phyloP scores from a whole-genome alignment of 2,797 vertebrate genomes.

The Leucoraja ocellata region DNA sequence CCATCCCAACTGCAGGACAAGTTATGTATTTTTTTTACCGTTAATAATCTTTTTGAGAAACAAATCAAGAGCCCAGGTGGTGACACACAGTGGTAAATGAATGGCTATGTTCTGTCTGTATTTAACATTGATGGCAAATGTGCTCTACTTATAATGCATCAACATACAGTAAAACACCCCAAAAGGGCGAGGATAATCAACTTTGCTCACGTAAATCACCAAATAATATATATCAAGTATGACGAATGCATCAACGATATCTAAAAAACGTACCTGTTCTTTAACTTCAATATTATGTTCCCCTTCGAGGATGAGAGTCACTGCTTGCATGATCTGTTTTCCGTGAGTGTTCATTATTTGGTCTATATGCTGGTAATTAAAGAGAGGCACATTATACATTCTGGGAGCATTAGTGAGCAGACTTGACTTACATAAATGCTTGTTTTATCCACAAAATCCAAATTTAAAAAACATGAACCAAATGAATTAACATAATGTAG shows the following conservation, averaged over 20 bases:
- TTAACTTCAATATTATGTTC: conserved; percentile 94
- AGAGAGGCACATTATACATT: conserved; percentile 44
- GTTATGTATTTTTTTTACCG: too few species aligned
- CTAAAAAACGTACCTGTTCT: conserved; percentile 75
- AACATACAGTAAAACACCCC: neutral
- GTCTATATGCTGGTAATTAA: conserved; percentile 83
- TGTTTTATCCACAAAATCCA: too few species aligned
- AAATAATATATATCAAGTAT: neutral
- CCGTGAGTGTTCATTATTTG: conserved; percentile 98
- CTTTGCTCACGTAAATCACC: neutral
- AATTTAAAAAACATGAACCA: too few species aligned
- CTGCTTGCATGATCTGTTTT: conserved; percentile 97
- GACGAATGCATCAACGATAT: conserved; percentile 9
- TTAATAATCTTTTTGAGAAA: neutral
- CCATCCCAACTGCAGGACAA: too few species aligned
- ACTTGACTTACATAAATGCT: neutral
- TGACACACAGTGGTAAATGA: neutral
- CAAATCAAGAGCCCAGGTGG: neutral
- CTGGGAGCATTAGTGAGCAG: neutral
- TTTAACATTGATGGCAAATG: neutral
- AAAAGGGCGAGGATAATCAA: neutral
- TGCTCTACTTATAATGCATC: neutral
- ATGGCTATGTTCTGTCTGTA: neutral
- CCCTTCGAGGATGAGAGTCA: conserved; percentile 93
- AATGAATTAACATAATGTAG: too few species aligned